Base-by-base conservation (phyloP, 2,888 invertebrate genomes). In the Ophioninae sp. region DNA sequence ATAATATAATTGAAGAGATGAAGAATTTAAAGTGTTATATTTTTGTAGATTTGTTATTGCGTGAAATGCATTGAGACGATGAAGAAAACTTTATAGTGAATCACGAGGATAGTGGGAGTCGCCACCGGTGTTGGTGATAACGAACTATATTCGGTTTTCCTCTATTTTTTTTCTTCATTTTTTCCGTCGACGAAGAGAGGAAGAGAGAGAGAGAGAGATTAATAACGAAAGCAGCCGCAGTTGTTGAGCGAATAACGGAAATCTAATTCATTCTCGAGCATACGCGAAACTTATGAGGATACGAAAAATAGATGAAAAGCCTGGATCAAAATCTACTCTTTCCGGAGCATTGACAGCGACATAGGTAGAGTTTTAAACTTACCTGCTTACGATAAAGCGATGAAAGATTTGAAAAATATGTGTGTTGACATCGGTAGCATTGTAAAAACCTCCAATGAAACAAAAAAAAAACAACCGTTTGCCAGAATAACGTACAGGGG, bases 41-140 rank as follows among this genome's bases (percentile, higher is more conserved):
- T 92, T 92, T 92, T 92, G 91, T 92, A 92, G 92, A 92, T 92
- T 92, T 92, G 92, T 92, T 92, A 92, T 92, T 89, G 92, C 92
- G 89, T 92, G 90, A 88, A 89, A 90, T 91, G 91, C 90, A 92
- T 91, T 91, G 90, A 90, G 91, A 91, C 91, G 91, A 91, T 91
- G 91, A 91, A 78, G 71, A 75, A 69, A 81, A 82, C 68, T 64
- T 41, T 74, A 85, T 83, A 83, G 72, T 69, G 80, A 83, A 80
- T 86, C 74, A 80, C 84, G 80, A 79, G 22, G 73, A 79, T 75
- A 76, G 39, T 73, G 64, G 79, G 74, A 63, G 37, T 78, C 74
- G 64, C 80, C 76, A 81, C 79, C 80, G 71, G 37, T 77, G 64
- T 76, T 30, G 63, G 39, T 30, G 64, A 69, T 65, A 68, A 68